Conservation (phyloP, 92 coral and sea anemone genomes). For the Palythoa grandiflora region DNA sequence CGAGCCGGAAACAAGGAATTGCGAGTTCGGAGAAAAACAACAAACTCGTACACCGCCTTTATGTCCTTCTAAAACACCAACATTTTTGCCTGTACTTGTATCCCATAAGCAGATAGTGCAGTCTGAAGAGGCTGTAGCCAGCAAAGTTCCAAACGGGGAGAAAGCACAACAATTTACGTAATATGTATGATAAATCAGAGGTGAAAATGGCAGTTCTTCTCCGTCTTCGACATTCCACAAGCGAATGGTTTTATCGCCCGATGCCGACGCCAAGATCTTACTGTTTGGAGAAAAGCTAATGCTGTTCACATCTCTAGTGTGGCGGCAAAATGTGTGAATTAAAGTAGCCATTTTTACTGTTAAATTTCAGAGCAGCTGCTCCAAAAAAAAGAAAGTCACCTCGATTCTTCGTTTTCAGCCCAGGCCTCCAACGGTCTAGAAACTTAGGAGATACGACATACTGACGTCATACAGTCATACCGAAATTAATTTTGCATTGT, state of each 20-base stretch:
- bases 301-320: slow-evolving; percentile 89
- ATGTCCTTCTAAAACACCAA: slow-evolving; percentile 91
- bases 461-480: too few relatives aligned
- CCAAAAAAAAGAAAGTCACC: too few relatives aligned
- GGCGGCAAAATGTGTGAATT: slow-evolving; percentile 78
- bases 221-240: slow-evolving; percentile 94
- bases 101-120: slow-evolving; percentile 94
- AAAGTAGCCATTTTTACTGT: slow-evolving; percentile 74
- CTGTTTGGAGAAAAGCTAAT: slow-evolving; percentile 96
- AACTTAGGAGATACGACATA: slow-evolving; percentile 50
- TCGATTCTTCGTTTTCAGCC: not conserved
- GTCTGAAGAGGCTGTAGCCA: slow-evolving; percentile 97
- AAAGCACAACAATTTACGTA: slow-evolving; percentile 92
- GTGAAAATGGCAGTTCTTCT: slow-evolving; percentile 87
- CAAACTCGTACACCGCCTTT: slow-evolving; percentile 94
- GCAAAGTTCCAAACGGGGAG: slow-evolving; percentile 95
- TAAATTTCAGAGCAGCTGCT: not conserved
- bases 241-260: slow-evolving; percentile 95
- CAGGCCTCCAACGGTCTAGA: not conserved
- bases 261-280: slow-evolving; percentile 84
- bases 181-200: slow-evolving; percentile 88
- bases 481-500: too few relatives aligned
- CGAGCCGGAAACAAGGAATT: slow-evolving; percentile 90
- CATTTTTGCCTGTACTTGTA: slow-evolving; percentile 78
- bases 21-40: slow-evolving; percentile 93